A percentile compares a stretch with the other conserved stretches of the same genome.
Evolutionary conservation across 2,113 vertebrate genomes (phyloP).

Genomic region (Chrysochloris asiatica): DNA sequence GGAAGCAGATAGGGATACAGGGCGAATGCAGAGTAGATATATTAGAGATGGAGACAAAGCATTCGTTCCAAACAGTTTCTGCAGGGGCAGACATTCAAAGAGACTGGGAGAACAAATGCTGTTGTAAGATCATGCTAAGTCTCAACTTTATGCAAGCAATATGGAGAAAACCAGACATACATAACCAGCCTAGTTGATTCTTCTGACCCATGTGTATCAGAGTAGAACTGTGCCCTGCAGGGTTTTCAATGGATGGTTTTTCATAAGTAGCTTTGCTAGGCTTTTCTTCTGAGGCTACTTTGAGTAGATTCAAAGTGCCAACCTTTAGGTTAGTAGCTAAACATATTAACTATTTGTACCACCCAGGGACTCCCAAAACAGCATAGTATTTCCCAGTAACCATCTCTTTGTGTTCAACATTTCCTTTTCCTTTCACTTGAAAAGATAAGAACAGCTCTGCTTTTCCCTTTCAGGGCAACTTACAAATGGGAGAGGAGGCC

Average conservation of each 20-base stretch:
- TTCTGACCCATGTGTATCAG: not conserved
- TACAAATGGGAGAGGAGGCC: not conserved
- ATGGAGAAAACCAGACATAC: not conserved
- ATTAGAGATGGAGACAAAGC: not conserved
- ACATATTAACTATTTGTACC: not conserved
- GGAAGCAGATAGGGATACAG: fast-evolving
- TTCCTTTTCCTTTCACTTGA: not conserved
- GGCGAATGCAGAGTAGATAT: not conserved
- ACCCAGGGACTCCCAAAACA: not conserved
- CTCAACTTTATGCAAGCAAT: not conserved
- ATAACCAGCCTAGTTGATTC: not conserved
- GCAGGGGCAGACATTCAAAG: no score
- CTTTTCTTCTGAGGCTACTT: not conserved
- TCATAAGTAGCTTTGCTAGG: not conserved
- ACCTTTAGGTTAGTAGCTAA: not conserved
- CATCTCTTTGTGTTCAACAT: not conserved
- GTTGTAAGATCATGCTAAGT: no score
- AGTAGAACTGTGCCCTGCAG: not conserved
- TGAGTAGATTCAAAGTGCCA: not conserved
- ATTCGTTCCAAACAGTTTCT: not conserved
- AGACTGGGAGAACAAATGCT: not conserved
- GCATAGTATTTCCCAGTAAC: not conserved
- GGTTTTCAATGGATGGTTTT: not conserved
- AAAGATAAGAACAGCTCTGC: not conserved
- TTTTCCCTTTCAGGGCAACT: not conserved